Evolutionary conservation across 2,888 invertebrate species (phyloP), one percentile per base, ranked within the genome.

Genomic region (Odontomyia ornata): DNA sequence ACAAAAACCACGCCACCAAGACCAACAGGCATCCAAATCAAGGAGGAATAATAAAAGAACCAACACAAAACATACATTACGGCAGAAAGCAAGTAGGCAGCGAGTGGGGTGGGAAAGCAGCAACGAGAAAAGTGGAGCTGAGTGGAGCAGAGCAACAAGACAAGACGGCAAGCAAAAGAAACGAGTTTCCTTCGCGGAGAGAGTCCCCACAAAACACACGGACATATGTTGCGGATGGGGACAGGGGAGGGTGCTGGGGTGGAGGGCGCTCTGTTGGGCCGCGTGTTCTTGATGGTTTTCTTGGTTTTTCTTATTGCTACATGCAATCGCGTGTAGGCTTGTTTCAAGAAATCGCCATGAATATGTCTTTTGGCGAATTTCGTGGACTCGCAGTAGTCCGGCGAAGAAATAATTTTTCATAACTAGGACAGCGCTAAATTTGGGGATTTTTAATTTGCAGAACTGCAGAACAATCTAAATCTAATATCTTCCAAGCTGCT

Each of bases 291-390:
- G n/a, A n/a, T 52, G 18, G 52, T 23, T 18, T 25, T 60, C 60
- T 60, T 60, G 60, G 60, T 25, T 25, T 60, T 25, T 21, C n/a
- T 18, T 60, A 18, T 25, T 21, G 4, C 5, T 11, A 25, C 60
- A 60, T 60, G 60, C 21, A 60, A 60, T 25, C 60, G 60, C 25
- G 60, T 60, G 60, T 60, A 60, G 60, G 60, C 25, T 52, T 52
- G 52, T 18, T n/a, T 52, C 52, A 15, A 52, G 52, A 52, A 52
- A 18, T 52, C 15, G 52, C 3, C 52, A 52, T 52, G 52, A 18
- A 52, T 52, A 15, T 52, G 52, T 52, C 3, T 52, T 52, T 52
- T 52, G 15, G 52, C 52, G 52, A 15, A n/a, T 52, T 52, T 36
- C 36, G 9, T 36, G 36, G 9, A 36, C 9, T 36, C 36, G 36